Evolutionary conservation across 2,888 invertebrate genomes (phyloP).

Genomic region (Therioaphis trifolii): DNA sequence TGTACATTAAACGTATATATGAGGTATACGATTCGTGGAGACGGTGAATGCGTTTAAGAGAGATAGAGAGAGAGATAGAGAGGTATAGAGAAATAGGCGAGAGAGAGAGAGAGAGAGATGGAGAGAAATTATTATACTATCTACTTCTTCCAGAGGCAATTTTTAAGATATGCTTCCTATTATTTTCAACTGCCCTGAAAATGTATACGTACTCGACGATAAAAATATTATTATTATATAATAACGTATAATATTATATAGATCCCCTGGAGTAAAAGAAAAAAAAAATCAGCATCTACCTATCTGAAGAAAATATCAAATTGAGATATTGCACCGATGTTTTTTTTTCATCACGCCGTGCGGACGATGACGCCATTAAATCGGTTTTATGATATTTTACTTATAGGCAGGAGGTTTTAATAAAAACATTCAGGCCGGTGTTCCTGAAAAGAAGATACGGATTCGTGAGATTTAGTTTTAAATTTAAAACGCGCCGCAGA

Average conservation of each 20-base stretch:
- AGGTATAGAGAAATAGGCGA: too few relatives aligned
- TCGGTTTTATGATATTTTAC: neutral
- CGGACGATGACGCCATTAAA: neutral
- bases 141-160: neutral
- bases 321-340: neutral
- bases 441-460: neutral
- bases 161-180: neutral
- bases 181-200: neutral
- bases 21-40: too few relatives aligned
- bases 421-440: neutral
- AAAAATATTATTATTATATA: neutral
- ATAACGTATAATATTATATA: neutral
- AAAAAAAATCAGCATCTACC: too few relatives aligned
- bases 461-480: neutral
- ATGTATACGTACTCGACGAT: neutral
- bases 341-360: neutral
- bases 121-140: neutral
- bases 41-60: too few relatives aligned
- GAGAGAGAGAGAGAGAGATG: too few relatives aligned
- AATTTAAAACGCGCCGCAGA: neutral
- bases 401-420: neutral
- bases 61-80: too few relatives aligned
- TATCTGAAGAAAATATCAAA: constrained; percentile 30
- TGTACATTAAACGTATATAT: too few relatives aligned
- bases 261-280: neutral